A percentile compares a stretch with the other conserved stretches of the same genome.
Evolutionary conservation across 2,113 vertebrate species (phyloP).

Genomic region (Platycercus adscitus): DNA sequence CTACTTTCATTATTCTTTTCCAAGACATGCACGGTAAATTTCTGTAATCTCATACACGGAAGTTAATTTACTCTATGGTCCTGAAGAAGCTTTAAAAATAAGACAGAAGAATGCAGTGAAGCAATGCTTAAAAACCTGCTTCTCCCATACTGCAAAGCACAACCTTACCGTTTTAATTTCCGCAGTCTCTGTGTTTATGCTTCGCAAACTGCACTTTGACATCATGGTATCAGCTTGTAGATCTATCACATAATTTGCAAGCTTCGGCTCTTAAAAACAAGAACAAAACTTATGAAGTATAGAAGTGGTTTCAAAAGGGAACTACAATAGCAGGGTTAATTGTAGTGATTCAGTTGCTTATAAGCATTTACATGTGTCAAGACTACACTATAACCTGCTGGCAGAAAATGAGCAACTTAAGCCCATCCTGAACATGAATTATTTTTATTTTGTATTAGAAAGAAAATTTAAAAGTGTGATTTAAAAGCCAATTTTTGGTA

Average conservation of each 20-base stretch:
- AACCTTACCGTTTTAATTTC: conserved; percentile 84
- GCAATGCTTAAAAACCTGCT: background rate
- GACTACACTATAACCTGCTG: background rate
- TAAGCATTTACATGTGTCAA: background rate
- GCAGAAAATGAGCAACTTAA: background rate
- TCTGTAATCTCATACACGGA: background rate
- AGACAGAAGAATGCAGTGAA: background rate
- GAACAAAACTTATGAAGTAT: background rate
- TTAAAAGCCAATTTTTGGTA: background rate
- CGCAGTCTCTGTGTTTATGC: conserved; percentile 69
- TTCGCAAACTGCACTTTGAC: conserved; percentile 82
- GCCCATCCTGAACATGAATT: background rate
- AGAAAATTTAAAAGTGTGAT: background rate
- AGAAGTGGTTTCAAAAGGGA: background rate
- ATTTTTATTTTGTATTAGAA: background rate
- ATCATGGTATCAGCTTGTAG: conserved; percentile 81
- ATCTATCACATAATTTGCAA: conserved; percentile 75
- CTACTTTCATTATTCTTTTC: background rate
- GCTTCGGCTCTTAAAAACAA: conserved; percentile 68
- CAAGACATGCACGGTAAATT: background rate
- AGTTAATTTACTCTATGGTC: background rate
- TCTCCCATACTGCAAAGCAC: background rate
- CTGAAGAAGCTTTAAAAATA: background rate
- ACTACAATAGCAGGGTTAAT: background rate
- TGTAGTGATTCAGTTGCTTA: background rate